Conservation (phyloP, 1,140 invertebrate genomes). For the Maniola jurtina region DNA sequence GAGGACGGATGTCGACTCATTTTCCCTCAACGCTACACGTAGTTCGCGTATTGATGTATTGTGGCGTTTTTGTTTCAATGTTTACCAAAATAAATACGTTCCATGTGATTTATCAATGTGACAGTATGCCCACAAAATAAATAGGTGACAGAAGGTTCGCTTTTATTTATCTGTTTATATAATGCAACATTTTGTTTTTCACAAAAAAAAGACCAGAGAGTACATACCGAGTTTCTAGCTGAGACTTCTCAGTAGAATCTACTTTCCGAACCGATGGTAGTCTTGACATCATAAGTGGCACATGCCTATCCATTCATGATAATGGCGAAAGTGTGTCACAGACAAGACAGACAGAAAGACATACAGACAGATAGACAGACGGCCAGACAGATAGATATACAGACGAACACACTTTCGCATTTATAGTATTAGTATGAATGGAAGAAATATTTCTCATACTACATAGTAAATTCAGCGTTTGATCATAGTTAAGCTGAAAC, state of each 20-base stretch:
- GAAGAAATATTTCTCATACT: background rate
- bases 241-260: too few relatives aligned
- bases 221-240: too few relatives aligned
- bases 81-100: background rate
- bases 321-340: too few relatives aligned
- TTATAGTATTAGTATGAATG: background rate
- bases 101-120: background rate
- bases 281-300: too few relatives aligned
- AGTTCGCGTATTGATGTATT: constrained; percentile 7
- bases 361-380: too few relatives aligned
- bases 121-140: background rate
- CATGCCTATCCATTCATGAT: too few relatives aligned
- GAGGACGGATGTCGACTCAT: constrained; percentile 1
- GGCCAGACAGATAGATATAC: background rate
- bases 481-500: background rate
- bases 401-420: background rate
- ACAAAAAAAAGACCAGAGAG: too few relatives aligned
- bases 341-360: too few relatives aligned
- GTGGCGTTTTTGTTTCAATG: background rate
- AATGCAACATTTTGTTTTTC: too few relatives aligned
- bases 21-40: background rate
- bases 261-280: too few relatives aligned
- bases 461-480: background rate
- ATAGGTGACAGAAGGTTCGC: too few relatives aligned
- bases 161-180: too few relatives aligned